Evolutionary conservation across 2,113 vertebrate species (phyloP).

Genomic region (Ifrita kowaldi): DNA sequence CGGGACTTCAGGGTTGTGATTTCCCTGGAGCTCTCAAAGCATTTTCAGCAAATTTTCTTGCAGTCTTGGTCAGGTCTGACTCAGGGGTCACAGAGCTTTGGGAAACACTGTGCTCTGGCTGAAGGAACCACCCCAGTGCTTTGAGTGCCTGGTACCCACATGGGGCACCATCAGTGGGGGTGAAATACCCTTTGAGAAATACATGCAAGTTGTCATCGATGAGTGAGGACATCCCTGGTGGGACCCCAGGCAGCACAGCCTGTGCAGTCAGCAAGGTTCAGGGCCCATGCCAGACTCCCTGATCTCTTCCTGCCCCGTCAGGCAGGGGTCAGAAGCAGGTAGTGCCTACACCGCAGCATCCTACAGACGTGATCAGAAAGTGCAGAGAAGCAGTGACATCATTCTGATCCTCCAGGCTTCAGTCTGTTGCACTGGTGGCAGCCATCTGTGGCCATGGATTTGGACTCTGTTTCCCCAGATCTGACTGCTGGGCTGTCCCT

Average conservation of each 20-base stretch:
- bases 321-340: not conserved
- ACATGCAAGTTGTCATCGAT: accelerated
- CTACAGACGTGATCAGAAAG: not conserved
- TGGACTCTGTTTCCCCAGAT: not conserved
- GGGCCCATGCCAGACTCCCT: not conserved
- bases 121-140: not conserved
- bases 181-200: not conserved
- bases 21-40: not conserved
- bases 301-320: not conserved
- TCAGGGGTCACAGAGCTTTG: not conserved
- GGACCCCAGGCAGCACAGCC: not conserved
- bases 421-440: accelerated
- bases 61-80: not conserved
- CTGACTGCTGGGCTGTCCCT: not conserved
- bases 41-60: not conserved
- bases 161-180: not conserved
- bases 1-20: accelerated
- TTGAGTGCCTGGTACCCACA: not conserved
- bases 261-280: not conserved
- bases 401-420: not conserved
- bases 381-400: not conserved
- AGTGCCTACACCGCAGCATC: not conserved
- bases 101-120: not conserved
- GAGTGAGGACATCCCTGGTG: not conserved
- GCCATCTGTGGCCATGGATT: not conserved